Conservation (phyloP, 2,888 invertebrate genomes). For the Aradus depressus region DNA sequence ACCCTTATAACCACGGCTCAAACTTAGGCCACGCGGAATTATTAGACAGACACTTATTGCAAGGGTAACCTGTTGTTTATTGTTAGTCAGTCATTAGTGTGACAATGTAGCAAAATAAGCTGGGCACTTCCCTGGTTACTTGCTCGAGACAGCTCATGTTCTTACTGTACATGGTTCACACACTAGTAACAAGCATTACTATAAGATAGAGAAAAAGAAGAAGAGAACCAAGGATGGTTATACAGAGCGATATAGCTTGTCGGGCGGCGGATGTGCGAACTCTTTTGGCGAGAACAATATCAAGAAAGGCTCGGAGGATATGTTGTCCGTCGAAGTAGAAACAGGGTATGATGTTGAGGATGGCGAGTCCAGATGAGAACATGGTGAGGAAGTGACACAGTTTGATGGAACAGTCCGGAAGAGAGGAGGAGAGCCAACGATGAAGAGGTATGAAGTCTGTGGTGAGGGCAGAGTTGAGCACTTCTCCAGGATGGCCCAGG, state of each 20-base stretch:
- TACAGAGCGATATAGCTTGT: constrained; percentile 53
- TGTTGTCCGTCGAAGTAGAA: constrained; percentile 88
- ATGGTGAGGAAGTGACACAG: constrained; percentile 70
- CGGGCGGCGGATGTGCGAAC: constrained; percentile 46
- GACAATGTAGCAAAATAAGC: no score
- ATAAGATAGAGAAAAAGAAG: constrained; percentile 53
- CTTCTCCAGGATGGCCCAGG: constrained; percentile 65
- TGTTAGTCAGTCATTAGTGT: no score
- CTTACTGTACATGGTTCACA: no score
- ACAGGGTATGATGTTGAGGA: constrained; percentile 86
- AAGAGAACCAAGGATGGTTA: constrained; percentile 62
- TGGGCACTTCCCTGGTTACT: no score
- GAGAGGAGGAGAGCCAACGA: constrained; percentile 46
- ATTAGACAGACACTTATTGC: no score
- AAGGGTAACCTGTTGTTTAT: no score
- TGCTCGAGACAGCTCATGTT: no score
- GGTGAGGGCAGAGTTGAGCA: constrained; percentile 57
- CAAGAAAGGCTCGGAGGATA: constrained; percentile 60
- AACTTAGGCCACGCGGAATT: no score
- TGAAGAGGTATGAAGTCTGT: constrained; percentile 68
- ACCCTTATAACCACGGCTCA: no score
- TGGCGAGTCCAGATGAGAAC: constrained; percentile 79
- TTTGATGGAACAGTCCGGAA: constrained; percentile 59
- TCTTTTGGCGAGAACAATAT: constrained; percentile 43
- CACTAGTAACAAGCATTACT: constrained; percentile 40